phyloP scores from a whole-genome alignment of 2,797 vertebrate species.

The Oreortyx pictus region DNA sequence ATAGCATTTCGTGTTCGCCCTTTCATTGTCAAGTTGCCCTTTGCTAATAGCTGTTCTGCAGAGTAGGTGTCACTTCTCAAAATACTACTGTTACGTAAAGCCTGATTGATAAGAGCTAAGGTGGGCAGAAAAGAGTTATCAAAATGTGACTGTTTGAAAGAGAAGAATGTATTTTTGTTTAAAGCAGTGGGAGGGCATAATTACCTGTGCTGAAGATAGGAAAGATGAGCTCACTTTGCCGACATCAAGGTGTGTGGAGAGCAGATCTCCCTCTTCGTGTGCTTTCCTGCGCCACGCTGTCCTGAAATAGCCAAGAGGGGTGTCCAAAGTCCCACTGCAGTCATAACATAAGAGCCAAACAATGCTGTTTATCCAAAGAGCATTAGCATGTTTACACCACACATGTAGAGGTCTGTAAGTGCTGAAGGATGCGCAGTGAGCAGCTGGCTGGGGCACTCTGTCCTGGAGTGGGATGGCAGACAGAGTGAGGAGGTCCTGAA shows the following conservation, averaged over 20 bases:
- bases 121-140: slow-evolving; percentile 78
- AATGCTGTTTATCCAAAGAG: not conserved
- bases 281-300: not conserved
- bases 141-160: slow-evolving; percentile 69
- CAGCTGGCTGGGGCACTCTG: rapidly evolving
- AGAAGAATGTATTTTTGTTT: slow-evolving; percentile 69
- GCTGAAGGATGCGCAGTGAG: rapidly evolving
- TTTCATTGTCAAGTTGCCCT: slow-evolving; percentile 55
- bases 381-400: rapidly evolving
- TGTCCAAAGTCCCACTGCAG: not conserved
- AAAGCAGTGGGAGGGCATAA: slow-evolving; percentile 72
- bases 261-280: not conserved
- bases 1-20: slow-evolving; percentile 4
- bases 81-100: slow-evolving; percentile 75
- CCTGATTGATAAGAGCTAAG: slow-evolving; percentile 78
- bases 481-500: not conserved
- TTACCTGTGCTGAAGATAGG: slow-evolving; percentile 48
- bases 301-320: not conserved
- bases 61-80: slow-evolving; percentile 71
- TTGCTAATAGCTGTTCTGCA: slow-evolving; percentile 71
- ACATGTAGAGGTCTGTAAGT: rapidly evolving
- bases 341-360: rapidly evolving
- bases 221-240: slow-evolving; percentile 28
- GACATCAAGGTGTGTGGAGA: not conserved
- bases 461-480: not conserved